These are phyloP conservation scores for Pituophis catenifer DNA, from an alignment of 2,113 vertebrate species.

Conservation along the genomic window DNA sequence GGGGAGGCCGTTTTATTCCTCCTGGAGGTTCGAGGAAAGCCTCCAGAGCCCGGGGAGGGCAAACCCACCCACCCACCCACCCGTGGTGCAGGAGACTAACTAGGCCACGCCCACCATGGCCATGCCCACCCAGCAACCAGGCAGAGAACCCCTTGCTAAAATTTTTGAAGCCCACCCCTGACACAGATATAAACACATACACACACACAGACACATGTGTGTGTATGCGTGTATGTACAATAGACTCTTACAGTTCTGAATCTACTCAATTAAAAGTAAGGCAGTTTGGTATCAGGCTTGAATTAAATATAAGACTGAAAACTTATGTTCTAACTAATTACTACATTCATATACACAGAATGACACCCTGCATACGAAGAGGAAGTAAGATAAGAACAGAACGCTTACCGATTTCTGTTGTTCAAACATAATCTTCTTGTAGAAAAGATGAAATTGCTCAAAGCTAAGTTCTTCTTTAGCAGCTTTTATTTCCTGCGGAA, in stretches of 20 bases:
- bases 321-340: neutral
- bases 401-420: conserved; percentile 83
- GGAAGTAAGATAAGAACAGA: neutral
- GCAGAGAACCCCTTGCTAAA: no score
- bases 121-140: no score
- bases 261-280: neutral
- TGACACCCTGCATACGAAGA: neutral
- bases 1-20: no score
- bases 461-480: conserved; percentile 90
- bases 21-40: no score
- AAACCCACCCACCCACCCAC: no score
- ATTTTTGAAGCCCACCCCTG: no score
- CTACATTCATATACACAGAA: neutral
- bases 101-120: no score
- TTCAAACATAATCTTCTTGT: conserved; percentile 96
- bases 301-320: neutral
- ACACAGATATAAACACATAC: neutral
- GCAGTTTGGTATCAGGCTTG: neutral
- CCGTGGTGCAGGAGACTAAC: no score
- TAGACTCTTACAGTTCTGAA: neutral
- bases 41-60: no score
- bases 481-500: conserved; percentile 80
- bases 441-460: conserved; percentile 94
- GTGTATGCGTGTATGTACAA: neutral
- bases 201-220: neutral